Evolutionary conservation across 2,113 vertebrate genomes (phyloP).

Genomic region (Abramis brama): DNA sequence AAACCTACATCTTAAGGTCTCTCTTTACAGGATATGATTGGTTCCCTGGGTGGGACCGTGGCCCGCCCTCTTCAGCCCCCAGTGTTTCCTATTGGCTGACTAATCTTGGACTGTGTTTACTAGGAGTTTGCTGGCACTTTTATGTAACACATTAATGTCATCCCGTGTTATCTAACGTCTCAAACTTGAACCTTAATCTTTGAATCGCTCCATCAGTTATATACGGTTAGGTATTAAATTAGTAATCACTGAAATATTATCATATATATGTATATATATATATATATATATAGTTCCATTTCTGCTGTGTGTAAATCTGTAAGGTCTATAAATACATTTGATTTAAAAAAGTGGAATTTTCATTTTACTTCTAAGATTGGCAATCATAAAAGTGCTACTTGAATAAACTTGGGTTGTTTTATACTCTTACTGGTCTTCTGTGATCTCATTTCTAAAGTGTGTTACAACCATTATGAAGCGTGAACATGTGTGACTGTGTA

Average conservation of each 20-base stretch:
- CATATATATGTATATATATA: slow-evolving; percentile 6
- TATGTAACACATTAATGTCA: slow-evolving; percentile 49
- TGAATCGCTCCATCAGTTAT: background rate
- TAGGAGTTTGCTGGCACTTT: slow-evolving; percentile 51
- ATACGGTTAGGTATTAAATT: background rate
- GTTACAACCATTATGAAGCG: slow-evolving; percentile 7
- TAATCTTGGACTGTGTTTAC: slow-evolving; percentile 32
- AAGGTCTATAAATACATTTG: background rate
- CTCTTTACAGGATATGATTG: slow-evolving; percentile 64
- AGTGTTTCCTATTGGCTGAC: slow-evolving; percentile 15
- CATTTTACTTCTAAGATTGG: background rate
- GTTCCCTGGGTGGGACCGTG: slow-evolving; percentile 63
- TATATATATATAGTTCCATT: background rate
- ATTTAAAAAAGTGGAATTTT: background rate
- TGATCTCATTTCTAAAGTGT: background rate
- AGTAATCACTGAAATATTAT: background rate
- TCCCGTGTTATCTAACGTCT: slow-evolving; percentile 1
- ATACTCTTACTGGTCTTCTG: slow-evolving; percentile 3
- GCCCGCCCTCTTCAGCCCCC: slow-evolving; percentile 46
- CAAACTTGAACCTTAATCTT: background rate
- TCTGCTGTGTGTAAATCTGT: background rate
- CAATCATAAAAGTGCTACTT: background rate
- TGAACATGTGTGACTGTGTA: background rate
- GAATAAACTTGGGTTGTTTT: slow-evolving; percentile 29
- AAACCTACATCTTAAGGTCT: slow-evolving; percentile 35